These are phyloP conservation scores for Raphicerus campestris DNA, from an alignment of 2,113 vertebrate genomes.

Conservation along the genomic window DNA sequence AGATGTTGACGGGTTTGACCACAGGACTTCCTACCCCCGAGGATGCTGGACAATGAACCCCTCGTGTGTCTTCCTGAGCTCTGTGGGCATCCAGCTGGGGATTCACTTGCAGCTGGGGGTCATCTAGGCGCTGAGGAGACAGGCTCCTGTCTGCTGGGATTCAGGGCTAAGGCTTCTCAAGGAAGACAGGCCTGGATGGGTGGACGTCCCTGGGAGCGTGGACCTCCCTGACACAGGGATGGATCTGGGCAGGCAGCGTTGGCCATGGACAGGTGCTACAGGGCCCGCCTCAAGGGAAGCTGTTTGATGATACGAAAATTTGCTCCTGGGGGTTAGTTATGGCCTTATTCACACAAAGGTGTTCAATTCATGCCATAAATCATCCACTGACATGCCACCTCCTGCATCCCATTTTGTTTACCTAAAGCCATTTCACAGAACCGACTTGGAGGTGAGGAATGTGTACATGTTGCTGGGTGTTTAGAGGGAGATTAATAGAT, in stretches of 20 bases:
- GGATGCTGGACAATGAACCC: not conserved
- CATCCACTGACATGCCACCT: not conserved
- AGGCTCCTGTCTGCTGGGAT: rapidly evolving
- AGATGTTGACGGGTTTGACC: not conserved
- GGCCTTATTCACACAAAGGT: slow-evolving; percentile 54
- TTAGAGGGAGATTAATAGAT: slow-evolving; percentile 69
- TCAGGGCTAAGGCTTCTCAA: not conserved
- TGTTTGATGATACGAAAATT: not conserved
- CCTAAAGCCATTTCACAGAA: slow-evolving; percentile 33
- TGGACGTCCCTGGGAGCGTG: rapidly evolving
- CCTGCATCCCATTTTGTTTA: slow-evolving; percentile 44
- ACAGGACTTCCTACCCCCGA: not conserved
- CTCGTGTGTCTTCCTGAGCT: no score
- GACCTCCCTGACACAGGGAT: not conserved
- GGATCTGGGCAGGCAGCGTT: not conserved
- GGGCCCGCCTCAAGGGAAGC: not conserved
- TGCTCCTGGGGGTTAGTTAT: slow-evolving; percentile 46
- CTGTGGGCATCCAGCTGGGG: not conserved
- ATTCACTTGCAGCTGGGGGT: not conserved
- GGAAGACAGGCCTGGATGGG: not conserved
- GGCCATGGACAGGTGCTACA: not conserved
- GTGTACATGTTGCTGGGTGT: slow-evolving; percentile 54
- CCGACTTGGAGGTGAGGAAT: slow-evolving; percentile 63
- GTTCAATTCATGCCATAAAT: slow-evolving; percentile 49
- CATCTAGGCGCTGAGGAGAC: not conserved